Evolutionary conservation across 2,888 invertebrate genomes (phyloP), one percentile per base, ranked within the genome.

Genomic region (Acanthosepion esculentum): DNA sequence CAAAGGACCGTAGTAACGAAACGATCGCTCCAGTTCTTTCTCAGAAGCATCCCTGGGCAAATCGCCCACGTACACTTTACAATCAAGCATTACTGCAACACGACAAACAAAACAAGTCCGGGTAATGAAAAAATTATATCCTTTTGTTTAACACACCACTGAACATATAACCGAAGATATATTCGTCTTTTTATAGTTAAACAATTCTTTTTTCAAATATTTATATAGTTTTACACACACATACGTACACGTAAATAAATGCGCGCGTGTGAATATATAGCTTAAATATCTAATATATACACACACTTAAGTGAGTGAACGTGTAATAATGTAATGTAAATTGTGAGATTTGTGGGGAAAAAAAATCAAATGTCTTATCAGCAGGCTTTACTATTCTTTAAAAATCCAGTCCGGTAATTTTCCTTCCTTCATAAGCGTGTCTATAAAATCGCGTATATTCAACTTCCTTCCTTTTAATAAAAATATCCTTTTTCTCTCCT

Each of bases 31-130:
- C 95, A 97, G 98, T 97, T 99, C 99, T 97, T 98, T 98, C 97
- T 99, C 99, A 53, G 99, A 98, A 6, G 99, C 99, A 97, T 99
- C 99, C 96, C 98, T 98, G 18, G 99, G 98, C 95, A 99, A 98
- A 97, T 99, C 99, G 29, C 99, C 99, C 48, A 99, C 98, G 97
- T 99, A 99, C 0, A 99, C 99, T 98, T 99, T 99, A 98, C 96
- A 96, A 91, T 96, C 96, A 91, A 96, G 93, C 64, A 98, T 95
- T 33, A 59, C 59, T 23, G n/a, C n/a, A 78, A 78, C n/a, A 78
- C 78, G 29, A 26, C 4, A 78, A 78, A 78, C 78, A 78, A 78
- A n/a, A 78, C 15, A 41, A 41, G 78, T 78, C 78, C n/a, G n/a
- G 3, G 10, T 78, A 78, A 15, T 20, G 7, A 20, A 20, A 59